These are phyloP conservation scores for Masticophis lateralis DNA, from an alignment of 2,797 vertebrate species.

Conservation along the genomic window DNA sequence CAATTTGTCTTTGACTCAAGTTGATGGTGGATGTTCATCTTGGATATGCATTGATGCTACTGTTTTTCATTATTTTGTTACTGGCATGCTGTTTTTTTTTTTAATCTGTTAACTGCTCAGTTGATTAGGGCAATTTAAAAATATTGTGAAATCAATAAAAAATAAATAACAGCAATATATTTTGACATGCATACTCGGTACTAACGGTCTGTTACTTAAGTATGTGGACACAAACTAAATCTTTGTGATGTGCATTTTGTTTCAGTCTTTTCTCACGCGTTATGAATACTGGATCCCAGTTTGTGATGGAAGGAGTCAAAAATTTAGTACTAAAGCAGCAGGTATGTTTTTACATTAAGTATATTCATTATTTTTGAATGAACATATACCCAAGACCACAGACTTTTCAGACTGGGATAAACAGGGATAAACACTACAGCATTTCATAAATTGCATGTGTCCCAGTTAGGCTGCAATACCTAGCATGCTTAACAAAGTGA, in stretches of 20 bases:
- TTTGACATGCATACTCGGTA: not conserved
- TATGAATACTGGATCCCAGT: constrained; percentile 97
- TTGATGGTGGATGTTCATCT: not conserved
- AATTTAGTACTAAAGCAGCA: constrained; percentile 96
- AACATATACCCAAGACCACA: not conserved
- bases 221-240: not conserved
- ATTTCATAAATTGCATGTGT: not conserved
- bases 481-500: not conserved
- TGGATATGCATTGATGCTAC: not conserved
- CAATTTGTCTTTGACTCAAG: not conserved
- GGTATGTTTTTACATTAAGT: constrained; percentile 74
- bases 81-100: not conserved
- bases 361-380: not conserved
- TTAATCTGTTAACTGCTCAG: not conserved
- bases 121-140: not conserved
- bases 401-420: not conserved
- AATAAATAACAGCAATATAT: not conserved
- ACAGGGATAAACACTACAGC: not conserved
- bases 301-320: constrained; percentile 99
- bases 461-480: not conserved
- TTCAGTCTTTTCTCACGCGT: constrained; percentile 92
- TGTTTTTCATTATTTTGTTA: not conserved
- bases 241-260: constrained; percentile 12
- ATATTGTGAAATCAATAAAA: not conserved
- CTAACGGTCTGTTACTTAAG: not conserved